Conservation (phyloP, 2,113 vertebrate genomes). For the Pipa parva region DNA sequence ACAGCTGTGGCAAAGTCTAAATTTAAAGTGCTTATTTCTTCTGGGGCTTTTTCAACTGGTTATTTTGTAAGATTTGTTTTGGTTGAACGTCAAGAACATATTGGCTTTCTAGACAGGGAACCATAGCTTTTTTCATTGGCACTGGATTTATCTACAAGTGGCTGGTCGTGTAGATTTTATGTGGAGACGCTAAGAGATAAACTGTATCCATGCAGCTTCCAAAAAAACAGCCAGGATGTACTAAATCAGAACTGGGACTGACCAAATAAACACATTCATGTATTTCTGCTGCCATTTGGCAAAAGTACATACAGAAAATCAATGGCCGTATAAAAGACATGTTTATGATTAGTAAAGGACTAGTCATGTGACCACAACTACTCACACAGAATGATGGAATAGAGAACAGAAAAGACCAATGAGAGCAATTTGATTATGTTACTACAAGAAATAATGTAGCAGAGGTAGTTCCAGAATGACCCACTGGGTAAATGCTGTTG, state of each 20-base stretch:
- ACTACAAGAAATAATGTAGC: too few relatives aligned
- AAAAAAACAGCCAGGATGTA: background rate
- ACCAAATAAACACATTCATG: background rate
- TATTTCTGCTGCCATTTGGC: background rate
- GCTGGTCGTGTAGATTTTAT: conserved; percentile 28
- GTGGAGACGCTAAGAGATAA: conserved; percentile 5
- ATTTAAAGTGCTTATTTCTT: conserved; percentile 43
- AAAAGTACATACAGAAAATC: background rate
- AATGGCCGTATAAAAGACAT: too few relatives aligned
- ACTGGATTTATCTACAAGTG: conserved; percentile 34
- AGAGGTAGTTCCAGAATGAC: too few relatives aligned
- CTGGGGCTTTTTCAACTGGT: conserved; percentile 42
- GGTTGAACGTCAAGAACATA: conserved; percentile 31
- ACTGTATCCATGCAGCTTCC: background rate
- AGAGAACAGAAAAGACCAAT: too few relatives aligned
- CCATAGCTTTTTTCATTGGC: conserved; percentile 24
- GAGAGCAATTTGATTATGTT: too few relatives aligned
- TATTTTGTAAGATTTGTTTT: conserved; percentile 43
- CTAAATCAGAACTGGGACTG: background rate
- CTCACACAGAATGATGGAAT: too few relatives aligned
- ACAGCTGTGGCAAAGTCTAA: conserved; percentile 42
- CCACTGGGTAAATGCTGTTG: too few relatives aligned
- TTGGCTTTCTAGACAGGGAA: conserved; percentile 31
- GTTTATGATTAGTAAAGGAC: too few relatives aligned
- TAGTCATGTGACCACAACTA: too few relatives aligned